These are phyloP conservation scores for Phrynocephalus guinanensis DNA, from an alignment of 2,797 vertebrate genomes.

Conservation along the genomic window DNA sequence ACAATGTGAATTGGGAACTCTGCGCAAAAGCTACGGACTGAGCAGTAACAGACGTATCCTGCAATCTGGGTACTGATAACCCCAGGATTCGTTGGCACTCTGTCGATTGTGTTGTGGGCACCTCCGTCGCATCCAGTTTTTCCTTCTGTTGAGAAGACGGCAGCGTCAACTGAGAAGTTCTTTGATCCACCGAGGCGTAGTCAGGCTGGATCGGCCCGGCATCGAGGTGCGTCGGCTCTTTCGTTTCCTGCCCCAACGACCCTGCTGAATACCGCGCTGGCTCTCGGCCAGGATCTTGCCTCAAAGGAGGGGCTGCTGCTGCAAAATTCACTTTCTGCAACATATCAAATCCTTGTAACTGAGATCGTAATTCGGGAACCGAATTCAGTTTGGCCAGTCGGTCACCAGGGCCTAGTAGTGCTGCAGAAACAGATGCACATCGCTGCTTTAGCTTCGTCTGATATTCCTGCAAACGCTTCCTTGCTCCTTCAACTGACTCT, in stretches of 20 bases:
- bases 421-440: conserved; percentile 62
- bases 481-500: conserved; percentile 83
- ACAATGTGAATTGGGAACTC: conserved; percentile 17
- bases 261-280: background rate
- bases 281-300: rapidly evolving
- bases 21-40: background rate
- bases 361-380: background rate
- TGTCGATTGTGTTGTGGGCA: background rate
- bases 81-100: background rate
- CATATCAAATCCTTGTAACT: background rate
- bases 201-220: background rate
- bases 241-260: background rate
- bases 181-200: conserved; percentile 26
- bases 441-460: conserved; percentile 82
- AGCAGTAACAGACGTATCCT: conserved; percentile 10
- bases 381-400: background rate
- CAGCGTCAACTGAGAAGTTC: rapidly evolving
- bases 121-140: background rate
- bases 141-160: conserved; percentile 30
- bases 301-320: rapidly evolving
- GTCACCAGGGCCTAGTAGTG: conserved; percentile 18
- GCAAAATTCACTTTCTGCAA: background rate
- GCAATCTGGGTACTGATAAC: background rate
- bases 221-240: background rate
- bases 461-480: conserved; percentile 86